Conservation (phyloP, 2,113 vertebrate species). For the Lagenorhynchus albirostris region DNA sequence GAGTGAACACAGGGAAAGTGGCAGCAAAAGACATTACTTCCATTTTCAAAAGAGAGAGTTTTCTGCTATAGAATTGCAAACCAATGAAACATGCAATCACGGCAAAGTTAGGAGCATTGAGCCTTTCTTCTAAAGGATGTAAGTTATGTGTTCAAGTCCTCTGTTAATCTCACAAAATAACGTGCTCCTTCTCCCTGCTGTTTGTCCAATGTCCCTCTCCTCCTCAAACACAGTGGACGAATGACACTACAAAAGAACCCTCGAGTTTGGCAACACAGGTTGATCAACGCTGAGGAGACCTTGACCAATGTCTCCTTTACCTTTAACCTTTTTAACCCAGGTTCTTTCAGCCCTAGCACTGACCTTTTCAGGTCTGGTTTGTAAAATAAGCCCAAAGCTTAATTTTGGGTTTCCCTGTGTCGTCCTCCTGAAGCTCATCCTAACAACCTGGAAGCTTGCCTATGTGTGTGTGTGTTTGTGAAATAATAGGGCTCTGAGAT, state of each 20-base stretch:
- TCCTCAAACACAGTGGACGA: background rate
- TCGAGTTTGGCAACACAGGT: background rate
- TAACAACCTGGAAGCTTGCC: background rate
- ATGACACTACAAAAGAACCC: background rate
- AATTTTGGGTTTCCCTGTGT: background rate
- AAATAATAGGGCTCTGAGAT: background rate
- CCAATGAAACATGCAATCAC: background rate
- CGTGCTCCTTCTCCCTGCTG: background rate
- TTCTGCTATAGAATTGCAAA: background rate
- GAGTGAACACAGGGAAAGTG: background rate
- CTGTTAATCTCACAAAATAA: background rate
- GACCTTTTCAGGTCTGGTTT: background rate
- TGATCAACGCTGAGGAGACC: constrained; percentile 11
- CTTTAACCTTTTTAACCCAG: constrained; percentile 22
- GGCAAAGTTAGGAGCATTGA: background rate
- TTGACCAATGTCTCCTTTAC: background rate
- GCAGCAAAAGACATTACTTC: background rate
- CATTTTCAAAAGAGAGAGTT: background rate
- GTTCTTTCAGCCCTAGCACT: background rate
- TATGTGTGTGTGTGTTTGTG: background rate
- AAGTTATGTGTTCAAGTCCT: background rate
- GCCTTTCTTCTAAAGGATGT: background rate
- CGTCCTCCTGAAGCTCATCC: background rate
- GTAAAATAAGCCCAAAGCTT: background rate
- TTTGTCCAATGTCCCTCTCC: background rate